Conservation (phyloP, 2,113 vertebrate species). For the Diphyllodes magnificus region DNA sequence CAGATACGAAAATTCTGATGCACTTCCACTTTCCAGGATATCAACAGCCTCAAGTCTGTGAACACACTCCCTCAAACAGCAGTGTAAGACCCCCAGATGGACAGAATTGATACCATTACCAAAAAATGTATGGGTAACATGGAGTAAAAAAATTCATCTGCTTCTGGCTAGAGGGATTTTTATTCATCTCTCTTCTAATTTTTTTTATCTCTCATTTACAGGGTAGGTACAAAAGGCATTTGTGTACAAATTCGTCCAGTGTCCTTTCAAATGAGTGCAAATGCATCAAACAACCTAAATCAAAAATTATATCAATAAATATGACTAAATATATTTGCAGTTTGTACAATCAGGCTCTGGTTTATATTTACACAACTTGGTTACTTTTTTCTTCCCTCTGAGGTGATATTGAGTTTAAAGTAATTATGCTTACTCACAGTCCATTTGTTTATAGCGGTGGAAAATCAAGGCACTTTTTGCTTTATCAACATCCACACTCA, state of each 20-base stretch:
- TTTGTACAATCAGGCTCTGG: background rate
- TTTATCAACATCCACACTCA: constrained; percentile 85
- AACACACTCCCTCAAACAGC: background rate
- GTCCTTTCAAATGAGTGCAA: background rate
- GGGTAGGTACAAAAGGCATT: background rate
- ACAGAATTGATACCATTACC: background rate
- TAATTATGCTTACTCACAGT: constrained; percentile 79
- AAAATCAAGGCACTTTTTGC: constrained; percentile 89
- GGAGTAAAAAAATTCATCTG: background rate
- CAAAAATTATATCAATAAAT: background rate
- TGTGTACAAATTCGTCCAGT: background rate
- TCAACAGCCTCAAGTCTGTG: background rate
- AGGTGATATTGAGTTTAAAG: background rate
- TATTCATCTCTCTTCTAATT: background rate
- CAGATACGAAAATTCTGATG: background rate
- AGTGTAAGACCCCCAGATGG: background rate
- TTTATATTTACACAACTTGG: background rate
- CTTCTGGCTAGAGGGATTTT: background rate
- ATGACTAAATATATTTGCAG: background rate
- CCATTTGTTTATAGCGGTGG: constrained; percentile 91
- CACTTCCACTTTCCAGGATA: background rate
- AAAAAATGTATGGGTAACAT: background rate
- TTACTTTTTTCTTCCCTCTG: fast-evolving
- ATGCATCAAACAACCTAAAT: background rate
- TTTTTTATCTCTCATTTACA: background rate